These are phyloP conservation scores for Pseudochaenichthys georgianus DNA, from an alignment of 2,797 vertebrate species.

Conservation along the genomic window DNA sequence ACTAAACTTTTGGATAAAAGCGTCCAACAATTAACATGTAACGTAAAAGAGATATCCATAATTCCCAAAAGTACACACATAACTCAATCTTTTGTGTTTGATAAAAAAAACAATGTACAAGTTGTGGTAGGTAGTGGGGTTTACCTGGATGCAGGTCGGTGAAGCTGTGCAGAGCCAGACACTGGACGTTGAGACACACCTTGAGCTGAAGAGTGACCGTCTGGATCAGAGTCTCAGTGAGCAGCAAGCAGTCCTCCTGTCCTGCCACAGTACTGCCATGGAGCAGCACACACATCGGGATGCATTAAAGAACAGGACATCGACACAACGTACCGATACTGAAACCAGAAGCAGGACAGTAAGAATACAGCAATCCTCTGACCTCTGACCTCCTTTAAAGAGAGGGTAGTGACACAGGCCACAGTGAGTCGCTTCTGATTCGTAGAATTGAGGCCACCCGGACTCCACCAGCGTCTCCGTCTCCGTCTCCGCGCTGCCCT, in stretches of 20 bases:
- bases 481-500: constrained; percentile 61
- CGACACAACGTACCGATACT: not conserved
- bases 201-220: constrained; percentile 93
- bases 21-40: too few species aligned
- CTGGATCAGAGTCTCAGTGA: constrained; percentile 92
- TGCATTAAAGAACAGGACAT: constrained; percentile 5
- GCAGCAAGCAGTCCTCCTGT: constrained; percentile 95
- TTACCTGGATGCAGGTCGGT: constrained; percentile 95
- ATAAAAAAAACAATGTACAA: not conserved
- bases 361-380: constrained; percentile 64
- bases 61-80: not conserved
- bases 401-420: constrained; percentile 91
- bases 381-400: constrained; percentile 94
- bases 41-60: not conserved
- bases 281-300: constrained; percentile 26
- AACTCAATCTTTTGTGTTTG: not conserved
- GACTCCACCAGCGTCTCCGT: constrained; percentile 89
- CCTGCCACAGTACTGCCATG: constrained; percentile 88
- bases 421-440: constrained; percentile 91
- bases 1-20: too few species aligned
- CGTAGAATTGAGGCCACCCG: constrained; percentile 95
- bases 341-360: not conserved
- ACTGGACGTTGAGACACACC: constrained; percentile 92
- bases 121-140: constrained; percentile 11
- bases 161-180: constrained; percentile 97